Percentiles rank a stretch among this genome's conserved stretches.
Evolutionary conservation across 2,113 vertebrate genomes (phyloP).

Genomic region (Rhinoderma darwinii): DNA sequence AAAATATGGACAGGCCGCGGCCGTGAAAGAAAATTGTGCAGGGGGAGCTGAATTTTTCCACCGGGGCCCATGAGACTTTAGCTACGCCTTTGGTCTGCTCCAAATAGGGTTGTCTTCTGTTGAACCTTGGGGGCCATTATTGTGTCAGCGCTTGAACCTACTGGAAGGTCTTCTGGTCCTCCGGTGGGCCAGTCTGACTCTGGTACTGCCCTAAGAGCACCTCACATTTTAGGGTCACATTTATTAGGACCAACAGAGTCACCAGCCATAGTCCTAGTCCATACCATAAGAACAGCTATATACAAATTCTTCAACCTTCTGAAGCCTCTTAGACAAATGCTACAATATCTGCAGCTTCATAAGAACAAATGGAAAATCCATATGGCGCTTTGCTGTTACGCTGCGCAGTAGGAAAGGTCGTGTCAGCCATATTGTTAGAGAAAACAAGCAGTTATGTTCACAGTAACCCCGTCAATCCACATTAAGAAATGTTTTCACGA

Average conservation of each 20-base stretch:
- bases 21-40: too few relatives aligned
- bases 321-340: constrained; percentile 41
- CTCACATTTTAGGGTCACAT: not conserved
- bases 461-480: constrained; percentile 64
- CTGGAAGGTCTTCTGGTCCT: too few relatives aligned
- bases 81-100: too few relatives aligned
- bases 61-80: too few relatives aligned
- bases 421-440: constrained; percentile 54
- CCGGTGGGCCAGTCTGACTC: too few relatives aligned
- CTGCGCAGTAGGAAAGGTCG: constrained; percentile 49
- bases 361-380: constrained; percentile 59
- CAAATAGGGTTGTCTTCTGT: too few relatives aligned
- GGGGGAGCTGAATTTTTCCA: too few relatives aligned
- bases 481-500: constrained; percentile 76
- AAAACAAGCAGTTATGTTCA: constrained; percentile 64
- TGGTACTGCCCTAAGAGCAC: too few relatives aligned
- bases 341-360: not conserved
- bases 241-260: not conserved
- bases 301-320: too few relatives aligned
- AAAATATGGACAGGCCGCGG: too few relatives aligned
- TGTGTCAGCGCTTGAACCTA: too few relatives aligned
- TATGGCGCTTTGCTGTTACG: constrained; percentile 40
- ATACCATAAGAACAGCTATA: not conserved
- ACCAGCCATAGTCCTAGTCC: not conserved
- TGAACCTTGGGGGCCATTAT: too few relatives aligned